Percentiles rank a stretch among this genome's conserved stretches.
Evolutionary conservation across 2,113 vertebrate genomes (phyloP).

Genomic region (Diphyllodes magnificus): DNA sequence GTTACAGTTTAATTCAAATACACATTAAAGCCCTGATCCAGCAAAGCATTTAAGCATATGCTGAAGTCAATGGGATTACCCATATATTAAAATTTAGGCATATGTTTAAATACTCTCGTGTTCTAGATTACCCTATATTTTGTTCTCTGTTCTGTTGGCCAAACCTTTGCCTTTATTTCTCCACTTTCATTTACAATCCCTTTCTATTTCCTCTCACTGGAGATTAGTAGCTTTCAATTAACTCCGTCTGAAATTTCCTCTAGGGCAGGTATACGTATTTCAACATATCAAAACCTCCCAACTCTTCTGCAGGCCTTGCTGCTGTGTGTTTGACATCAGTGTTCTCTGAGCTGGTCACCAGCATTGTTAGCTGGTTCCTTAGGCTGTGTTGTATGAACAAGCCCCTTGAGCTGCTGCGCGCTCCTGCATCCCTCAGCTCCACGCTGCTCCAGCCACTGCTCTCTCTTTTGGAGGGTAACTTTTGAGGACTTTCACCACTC

Average conservation of each 20-base stretch:
- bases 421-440: neutral
- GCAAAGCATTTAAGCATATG: conserved; percentile 42
- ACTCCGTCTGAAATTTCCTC: neutral
- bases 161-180: neutral
- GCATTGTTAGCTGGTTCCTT: neutral
- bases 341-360: neutral
- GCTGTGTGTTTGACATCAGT: neutral
- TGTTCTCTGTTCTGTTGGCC: neutral
- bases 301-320: neutral
- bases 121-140: neutral
- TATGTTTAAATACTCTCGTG: neutral
- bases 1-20: conserved; percentile 3
- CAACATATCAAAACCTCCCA: neutral
- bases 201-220: neutral
- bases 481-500: neutral
- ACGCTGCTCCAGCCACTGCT: neutral
- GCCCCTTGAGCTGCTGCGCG: fast-evolving
- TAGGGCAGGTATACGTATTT: neutral
- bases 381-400: neutral
- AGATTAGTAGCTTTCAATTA: conserved; percentile 2
- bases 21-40: neutral
- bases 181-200: neutral
- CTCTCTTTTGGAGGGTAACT: neutral
- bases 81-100: neutral
- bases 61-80: conserved; percentile 25